Evolutionary conservation across 2,113 vertebrate genomes (phyloP).

Genomic region (Proterorhinus semilunaris): DNA sequence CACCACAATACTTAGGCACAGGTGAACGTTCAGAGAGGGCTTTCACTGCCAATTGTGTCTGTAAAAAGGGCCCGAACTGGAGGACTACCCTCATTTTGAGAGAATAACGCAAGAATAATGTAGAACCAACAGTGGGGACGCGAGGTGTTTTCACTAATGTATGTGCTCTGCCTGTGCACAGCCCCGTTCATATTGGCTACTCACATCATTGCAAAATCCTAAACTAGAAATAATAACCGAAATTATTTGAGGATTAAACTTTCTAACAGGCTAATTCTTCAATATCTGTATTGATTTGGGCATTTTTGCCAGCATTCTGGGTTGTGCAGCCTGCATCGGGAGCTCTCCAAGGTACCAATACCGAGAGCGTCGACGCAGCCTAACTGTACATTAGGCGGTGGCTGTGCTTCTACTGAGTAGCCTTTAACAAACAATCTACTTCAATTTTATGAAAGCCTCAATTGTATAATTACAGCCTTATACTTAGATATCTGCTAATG

Average conservation of each 20-base stretch:
- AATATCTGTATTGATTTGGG: too few species aligned
- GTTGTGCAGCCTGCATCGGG: slow-evolving; percentile 16
- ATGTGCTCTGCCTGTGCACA: not conserved
- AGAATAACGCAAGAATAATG: fast-evolving
- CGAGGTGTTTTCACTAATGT: slow-evolving; percentile 17
- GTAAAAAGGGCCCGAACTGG: slow-evolving; percentile 8
- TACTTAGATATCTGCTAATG: not conserved
- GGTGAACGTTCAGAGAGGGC: slow-evolving; percentile 52
- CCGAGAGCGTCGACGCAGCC: slow-evolving; percentile 33
- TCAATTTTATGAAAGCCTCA: not conserved
- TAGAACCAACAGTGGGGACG: not conserved
- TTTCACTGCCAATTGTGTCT: not conserved
- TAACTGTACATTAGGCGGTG: slow-evolving; percentile 42
- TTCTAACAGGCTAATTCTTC: too few species aligned
- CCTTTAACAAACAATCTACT: not conserved
- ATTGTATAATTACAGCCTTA: not conserved
- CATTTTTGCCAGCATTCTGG: not conserved
- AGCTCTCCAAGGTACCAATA: slow-evolving; percentile 81
- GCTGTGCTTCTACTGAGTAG: slow-evolving; percentile 9
- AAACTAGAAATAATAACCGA: too few species aligned
- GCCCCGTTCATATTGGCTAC: slow-evolving; percentile 1
- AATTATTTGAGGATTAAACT: too few species aligned
- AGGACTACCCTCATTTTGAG: fast-evolving
- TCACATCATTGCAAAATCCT: not conserved
- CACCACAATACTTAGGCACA: slow-evolving; percentile 42